Conservation (phyloP, 2,888 invertebrate species). For the Chaitophorus viminalis region DNA sequence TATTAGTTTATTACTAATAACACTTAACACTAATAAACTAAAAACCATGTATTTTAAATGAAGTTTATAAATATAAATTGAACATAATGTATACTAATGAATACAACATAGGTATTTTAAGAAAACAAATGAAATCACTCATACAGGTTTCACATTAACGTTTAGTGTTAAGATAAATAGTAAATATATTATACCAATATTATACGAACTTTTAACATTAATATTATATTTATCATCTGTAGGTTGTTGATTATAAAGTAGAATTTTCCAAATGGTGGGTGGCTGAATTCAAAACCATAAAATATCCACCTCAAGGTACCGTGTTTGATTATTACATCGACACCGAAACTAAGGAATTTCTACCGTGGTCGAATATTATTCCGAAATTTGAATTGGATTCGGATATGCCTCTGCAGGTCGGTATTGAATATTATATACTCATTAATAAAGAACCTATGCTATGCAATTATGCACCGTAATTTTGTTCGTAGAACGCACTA, state of each 20-base stretch:
- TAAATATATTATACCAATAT: too few species aligned
- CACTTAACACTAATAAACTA: too few species aligned
- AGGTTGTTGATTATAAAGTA: conserved; percentile 72
- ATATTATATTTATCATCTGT: conserved; percentile 14
- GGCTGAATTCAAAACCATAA: conserved; percentile 93
- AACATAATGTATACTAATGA: too few species aligned
- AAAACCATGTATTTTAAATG: too few species aligned
- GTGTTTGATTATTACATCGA: conserved; percentile 97
- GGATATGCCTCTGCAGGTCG: conserved; percentile 87
- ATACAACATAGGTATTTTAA: too few species aligned
- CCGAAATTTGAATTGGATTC: conserved; percentile 91
- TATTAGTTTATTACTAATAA: too few species aligned
- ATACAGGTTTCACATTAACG: too few species aligned
- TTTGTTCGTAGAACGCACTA: conserved; percentile 77
- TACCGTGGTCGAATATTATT: conserved; percentile 88
- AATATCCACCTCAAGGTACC: conserved; percentile 90
- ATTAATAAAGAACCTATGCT: not conserved
- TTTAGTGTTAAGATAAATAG: too few species aligned
- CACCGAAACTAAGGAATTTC: conserved; percentile 87
- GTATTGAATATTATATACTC: conserved; percentile 11
- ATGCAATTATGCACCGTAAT: conserved; percentile 3
- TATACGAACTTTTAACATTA: too few species aligned
- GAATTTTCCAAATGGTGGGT: conserved; percentile 98
- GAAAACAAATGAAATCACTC: too few species aligned
- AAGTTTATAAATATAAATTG: too few species aligned